Base-by-base conservation (phyloP, 2,113 vertebrate species). In the Anoplopoma fimbria region DNA sequence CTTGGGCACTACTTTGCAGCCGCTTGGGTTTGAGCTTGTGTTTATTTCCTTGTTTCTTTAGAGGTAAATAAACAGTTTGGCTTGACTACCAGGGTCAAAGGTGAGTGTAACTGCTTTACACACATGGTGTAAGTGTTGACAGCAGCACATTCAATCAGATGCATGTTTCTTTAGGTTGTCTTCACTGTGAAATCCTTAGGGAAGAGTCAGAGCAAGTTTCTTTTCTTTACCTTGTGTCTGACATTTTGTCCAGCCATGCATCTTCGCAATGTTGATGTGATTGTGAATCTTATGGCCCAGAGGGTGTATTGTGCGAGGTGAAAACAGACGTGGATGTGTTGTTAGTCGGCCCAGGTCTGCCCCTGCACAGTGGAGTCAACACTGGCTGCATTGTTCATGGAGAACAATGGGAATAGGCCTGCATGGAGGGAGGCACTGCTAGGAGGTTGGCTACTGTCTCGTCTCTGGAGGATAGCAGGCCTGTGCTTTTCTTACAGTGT, bases 371-470 rank as follows among this genome's bases (percentile, higher is more conserved):
- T 82, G 57, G 60, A 75, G 75, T 88, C 77, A 86, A 95, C 92
- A 93, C 81, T 79, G 6, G 81, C 76, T n/a, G 76, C 79, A 90
- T 94, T 94, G 93, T 94, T 79, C 57, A 25, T 7, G 27, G 63
- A 60, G 86, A 78, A 93, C 93, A 94, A 93, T 93, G 81, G 77
- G 45, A 80, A 80, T 77, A 71, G 81, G 79, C 62, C 51, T 73
- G 42, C 51, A 71, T 62, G 64, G 85, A 76, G 83, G 71, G 89
- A 79, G 91, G 78, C 79, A 83, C 77, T 73, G 80, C 80, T 83
- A 25, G 72, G 80, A 88, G 45, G 55, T 34, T 72, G 75, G 38
- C 51, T 61, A 63, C 74, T 75, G 73, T 71, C 33, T 90, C 73
- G 13, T 60, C 47, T 58, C 31, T 14, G 3, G 58, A 31, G 45